Conservation (phyloP, 2,797 vertebrate genomes). For the Propithecus perrieri region DNA sequence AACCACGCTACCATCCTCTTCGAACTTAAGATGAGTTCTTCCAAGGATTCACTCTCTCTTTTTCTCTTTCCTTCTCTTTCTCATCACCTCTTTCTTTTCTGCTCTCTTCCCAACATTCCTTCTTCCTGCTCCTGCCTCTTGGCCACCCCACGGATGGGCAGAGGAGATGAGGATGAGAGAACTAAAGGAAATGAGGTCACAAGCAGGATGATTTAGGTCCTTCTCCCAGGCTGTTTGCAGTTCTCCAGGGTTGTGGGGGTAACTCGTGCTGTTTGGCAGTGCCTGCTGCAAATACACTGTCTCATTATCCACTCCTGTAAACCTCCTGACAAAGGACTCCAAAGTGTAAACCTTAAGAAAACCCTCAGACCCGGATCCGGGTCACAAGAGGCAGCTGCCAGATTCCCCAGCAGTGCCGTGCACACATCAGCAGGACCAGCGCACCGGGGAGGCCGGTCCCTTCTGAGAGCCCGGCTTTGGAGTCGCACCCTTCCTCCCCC, state of each 20-base stretch:
- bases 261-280: background rate
- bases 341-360: background rate
- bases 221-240: too few relatives aligned
- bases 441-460: background rate
- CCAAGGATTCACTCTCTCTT: background rate
- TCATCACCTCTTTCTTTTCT: background rate
- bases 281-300: background rate
- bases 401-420: background rate
- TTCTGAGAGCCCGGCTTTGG: background rate
- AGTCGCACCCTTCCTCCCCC: background rate
- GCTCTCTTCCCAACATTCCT: background rate
- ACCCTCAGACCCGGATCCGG: background rate
- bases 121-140: background rate
- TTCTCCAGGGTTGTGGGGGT: rapidly evolving
- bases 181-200: background rate
- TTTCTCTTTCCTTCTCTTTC: background rate
- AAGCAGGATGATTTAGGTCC: background rate
- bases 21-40: background rate
- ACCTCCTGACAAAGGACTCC: background rate
- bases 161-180: background rate
- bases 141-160: background rate
- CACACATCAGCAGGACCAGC: too few relatives aligned
- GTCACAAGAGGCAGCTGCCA: background rate
- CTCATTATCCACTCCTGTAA: background rate
- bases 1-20: too few relatives aligned